Base-by-base conservation (phyloP, 1,140 invertebrate genomes). In the Lasioglossum albipes region DNA sequence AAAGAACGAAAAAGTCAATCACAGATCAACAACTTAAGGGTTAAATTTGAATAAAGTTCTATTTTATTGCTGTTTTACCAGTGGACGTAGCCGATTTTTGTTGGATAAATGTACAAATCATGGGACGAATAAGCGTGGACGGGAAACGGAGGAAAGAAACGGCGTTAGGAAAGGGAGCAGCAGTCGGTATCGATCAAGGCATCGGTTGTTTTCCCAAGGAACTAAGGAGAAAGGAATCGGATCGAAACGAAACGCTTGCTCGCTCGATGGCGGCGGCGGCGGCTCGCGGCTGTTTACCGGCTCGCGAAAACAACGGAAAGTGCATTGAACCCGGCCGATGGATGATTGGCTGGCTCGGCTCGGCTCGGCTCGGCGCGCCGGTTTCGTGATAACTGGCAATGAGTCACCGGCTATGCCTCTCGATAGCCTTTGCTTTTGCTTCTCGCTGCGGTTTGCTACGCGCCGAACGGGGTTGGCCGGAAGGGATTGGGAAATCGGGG, bases 271-370 rank as follows among this genome's bases (percentile, higher is more conserved):
- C 42, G 12, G 12, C 61, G 59, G 54, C 65, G 64, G 61, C 22
- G 27, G 20, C 20, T n/a, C 67, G 57, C 75, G 7, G 57, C 57
- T n/a, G 57, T 59, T 59, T 59, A 59, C 57, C 57, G 57, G 57
- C 57, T n/a, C 57, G 57, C 57, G 57, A 59, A 59, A 59, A 59
- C 57, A 59, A 59, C 57, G 57, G 57, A n/a, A n/a, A 59, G 57
- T 59, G n/a, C 57, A n/a, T 59, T 59, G 57, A 59, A 59, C 57
- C 57, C 57, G 57, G 52, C 41, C 69, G 36, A 71, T 49, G n/a
- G 73, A 66, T 45, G 4, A 36, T 61, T 57, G 27, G 10, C 36
- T 7, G 61, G 69, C 65, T 73, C 59, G 54, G 54, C n/a, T 27
- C 57, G 52, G 18, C 16, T 20, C 52, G 18, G 70, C 59, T 22